Conservation (phyloP, 92 coral and sea anemone genomes). For the Porites cylindrica region DNA sequence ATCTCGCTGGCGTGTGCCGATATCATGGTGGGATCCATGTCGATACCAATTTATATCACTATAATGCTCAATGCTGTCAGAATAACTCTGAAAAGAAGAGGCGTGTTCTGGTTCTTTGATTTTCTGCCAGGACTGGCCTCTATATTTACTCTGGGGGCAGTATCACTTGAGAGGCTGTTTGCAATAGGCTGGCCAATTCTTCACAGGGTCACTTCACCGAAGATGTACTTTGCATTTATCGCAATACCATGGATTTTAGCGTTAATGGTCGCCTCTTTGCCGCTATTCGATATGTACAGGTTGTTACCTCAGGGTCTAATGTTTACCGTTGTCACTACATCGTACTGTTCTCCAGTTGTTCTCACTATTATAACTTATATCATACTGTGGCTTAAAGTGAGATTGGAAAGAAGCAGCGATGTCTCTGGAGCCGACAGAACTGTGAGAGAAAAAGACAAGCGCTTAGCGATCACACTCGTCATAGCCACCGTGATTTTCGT, state of each 20-base stretch:
- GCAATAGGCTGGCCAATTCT: constrained; percentile 72
- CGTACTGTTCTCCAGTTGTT: background rate
- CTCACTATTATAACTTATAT: background rate
- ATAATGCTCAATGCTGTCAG: background rate
- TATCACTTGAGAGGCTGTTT: constrained; percentile 66
- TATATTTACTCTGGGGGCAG: constrained; percentile 56
- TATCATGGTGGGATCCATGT: background rate
- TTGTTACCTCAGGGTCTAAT: background rate
- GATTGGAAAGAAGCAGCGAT: background rate
- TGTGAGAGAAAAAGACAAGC: constrained; percentile 16
- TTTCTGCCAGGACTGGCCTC: constrained; percentile 64
- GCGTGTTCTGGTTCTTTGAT: constrained; percentile 44
- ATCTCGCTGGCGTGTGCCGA: constrained; percentile 30
- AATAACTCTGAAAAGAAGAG: background rate
- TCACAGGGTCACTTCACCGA: constrained; percentile 58
- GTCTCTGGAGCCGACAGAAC: background rate
- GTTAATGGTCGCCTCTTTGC: constrained; percentile 32
- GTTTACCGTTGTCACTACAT: constrained; percentile 1
- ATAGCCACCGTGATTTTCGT: constrained; percentile 61
- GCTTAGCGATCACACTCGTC: constrained; percentile 58
- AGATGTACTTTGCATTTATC: constrained; percentile 32
- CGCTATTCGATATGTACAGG: constrained; percentile 1
- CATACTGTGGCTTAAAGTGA: constrained; percentile 8
- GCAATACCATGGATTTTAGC: constrained; percentile 51
- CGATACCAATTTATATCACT: constrained; percentile 14